phyloP scores from a whole-genome alignment of 2,888 invertebrate species.

The Alloplasta piceator region DNA sequence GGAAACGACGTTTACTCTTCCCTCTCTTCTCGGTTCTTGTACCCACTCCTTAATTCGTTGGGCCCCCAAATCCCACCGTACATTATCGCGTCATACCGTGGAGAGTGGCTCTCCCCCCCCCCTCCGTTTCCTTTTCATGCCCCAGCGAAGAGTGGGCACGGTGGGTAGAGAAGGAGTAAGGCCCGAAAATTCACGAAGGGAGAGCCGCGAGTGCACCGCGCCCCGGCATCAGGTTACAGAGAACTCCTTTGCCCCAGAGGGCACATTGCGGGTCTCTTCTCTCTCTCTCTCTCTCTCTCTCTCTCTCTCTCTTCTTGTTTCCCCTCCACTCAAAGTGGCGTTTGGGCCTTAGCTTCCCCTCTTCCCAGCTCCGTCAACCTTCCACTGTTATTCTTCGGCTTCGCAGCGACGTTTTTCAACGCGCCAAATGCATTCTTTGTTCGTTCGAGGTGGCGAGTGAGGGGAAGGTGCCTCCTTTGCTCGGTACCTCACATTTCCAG shows the following conservation, averaged over 20 bases:
- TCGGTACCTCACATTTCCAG: conserved; percentile 41
- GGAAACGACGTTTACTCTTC: conserved; percentile 65
- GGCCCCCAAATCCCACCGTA: conserved; percentile 59
- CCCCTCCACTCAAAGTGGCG: conserved; percentile 8
- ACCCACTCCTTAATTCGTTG: conserved; percentile 45
- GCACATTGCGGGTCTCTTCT: not conserved
- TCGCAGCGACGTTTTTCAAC: conserved; percentile 60
- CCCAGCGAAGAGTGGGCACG: conserved; percentile 55
- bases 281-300: not conserved
- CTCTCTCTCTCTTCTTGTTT: conserved; percentile 9
- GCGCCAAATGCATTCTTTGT: conserved; percentile 76
- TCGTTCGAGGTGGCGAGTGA: conserved; percentile 37
- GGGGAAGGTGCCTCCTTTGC: conserved; percentile 11
- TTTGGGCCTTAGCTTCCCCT: conserved; percentile 28
- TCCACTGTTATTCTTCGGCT: not conserved
- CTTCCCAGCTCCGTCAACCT: conserved; percentile 48
- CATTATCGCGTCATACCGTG: conserved; percentile 79
- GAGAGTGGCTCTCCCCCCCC: conserved; percentile 64
- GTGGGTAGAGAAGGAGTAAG: conserved; percentile 50
- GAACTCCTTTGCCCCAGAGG: not conserved
- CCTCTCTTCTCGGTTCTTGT: conserved; percentile 39
- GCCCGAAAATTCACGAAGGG: conserved; percentile 52
- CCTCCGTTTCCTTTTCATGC: conserved; percentile 37
- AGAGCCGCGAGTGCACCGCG: conserved; percentile 53
- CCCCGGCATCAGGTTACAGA: conserved; percentile 75